These are phyloP conservation scores for Trichogramma dendrolimi DNA, from an alignment of 2,888 invertebrate species.

Conservation along the genomic window DNA sequence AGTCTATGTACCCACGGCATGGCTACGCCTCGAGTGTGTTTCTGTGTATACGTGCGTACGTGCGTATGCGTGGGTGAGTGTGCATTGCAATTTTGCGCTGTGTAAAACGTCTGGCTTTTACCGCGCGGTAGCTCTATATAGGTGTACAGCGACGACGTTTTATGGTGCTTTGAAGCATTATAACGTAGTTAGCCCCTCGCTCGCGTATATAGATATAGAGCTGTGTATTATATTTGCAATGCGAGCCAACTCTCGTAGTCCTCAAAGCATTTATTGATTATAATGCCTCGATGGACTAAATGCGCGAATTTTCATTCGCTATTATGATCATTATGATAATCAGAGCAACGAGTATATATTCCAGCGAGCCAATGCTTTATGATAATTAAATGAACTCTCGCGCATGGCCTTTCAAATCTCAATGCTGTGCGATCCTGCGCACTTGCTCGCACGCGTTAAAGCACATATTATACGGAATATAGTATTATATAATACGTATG, in stretches of 20 bases:
- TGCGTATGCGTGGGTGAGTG: too few relatives aligned
- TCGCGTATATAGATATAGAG: slow-evolving; percentile 38
- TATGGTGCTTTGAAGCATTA: not conserved
- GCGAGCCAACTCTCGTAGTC: not conserved
- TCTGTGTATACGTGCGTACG: too few relatives aligned
- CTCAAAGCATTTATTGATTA: slow-evolving; percentile 33
- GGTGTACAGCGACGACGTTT: too few relatives aligned
- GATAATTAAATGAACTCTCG: slow-evolving; percentile 26
- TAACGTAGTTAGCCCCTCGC: slow-evolving; percentile 38
- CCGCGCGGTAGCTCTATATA: too few relatives aligned
- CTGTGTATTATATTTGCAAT: not conserved
- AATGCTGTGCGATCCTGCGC: not conserved
- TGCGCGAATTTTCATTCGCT: slow-evolving; percentile 26
- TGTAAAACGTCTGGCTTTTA: too few relatives aligned
- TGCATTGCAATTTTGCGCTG: too few relatives aligned
- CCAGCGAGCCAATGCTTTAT: slow-evolving; percentile 15
- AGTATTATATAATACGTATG: too few relatives aligned
- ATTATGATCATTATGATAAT: too few relatives aligned
- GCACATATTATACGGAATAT: too few relatives aligned
- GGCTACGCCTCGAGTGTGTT: slow-evolving; percentile 30
- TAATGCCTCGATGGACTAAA: slow-evolving; percentile 35
- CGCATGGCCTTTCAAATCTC: not conserved
- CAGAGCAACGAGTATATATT: too few relatives aligned
- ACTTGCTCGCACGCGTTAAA: too few relatives aligned
- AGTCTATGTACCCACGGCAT: slow-evolving; percentile 22